A percentile compares a stretch with the other conserved stretches of the same genome.
Evolutionary conservation across 2,113 vertebrate species (phyloP).

Genomic region (Alaudala cheleensis): DNA sequence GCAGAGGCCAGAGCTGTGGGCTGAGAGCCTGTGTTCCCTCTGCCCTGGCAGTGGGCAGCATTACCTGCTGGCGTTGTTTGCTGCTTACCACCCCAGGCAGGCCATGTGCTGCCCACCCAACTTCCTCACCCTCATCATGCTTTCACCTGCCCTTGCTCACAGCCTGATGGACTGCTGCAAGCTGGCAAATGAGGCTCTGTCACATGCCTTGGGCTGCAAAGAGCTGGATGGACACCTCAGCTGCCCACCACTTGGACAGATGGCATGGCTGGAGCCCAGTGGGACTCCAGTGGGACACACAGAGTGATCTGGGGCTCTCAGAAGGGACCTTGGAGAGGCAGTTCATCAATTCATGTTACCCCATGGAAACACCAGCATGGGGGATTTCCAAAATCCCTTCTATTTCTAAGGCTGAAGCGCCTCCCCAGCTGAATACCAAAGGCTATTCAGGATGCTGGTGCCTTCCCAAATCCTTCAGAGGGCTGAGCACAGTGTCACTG

Average conservation of each 20-base stretch:
- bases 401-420: neutral
- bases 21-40: neutral
- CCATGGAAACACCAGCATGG: neutral
- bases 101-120: fast-evolving
- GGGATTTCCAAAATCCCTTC: neutral
- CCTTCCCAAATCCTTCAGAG: neutral
- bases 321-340: fast-evolving
- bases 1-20: neutral
- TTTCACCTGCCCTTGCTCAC: neutral
- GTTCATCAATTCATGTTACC: neutral
- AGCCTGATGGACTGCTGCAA: fast-evolving
- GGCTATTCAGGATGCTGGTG: neutral
- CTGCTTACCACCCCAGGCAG: fast-evolving
- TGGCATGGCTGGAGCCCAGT: neutral
- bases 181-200: neutral
- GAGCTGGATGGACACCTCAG: neutral
- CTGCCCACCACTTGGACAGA: fast-evolving
- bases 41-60: fast-evolving
- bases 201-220: fast-evolving
- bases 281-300: neutral
- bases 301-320: neutral
- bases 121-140: neutral
- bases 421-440: neutral
- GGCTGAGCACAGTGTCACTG: neutral
- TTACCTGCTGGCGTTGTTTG: neutral